Evolutionary conservation across 1,140 invertebrate genomes (phyloP), one percentile per base, ranked within the genome.

Genomic region (Oppia nitens): DNA sequence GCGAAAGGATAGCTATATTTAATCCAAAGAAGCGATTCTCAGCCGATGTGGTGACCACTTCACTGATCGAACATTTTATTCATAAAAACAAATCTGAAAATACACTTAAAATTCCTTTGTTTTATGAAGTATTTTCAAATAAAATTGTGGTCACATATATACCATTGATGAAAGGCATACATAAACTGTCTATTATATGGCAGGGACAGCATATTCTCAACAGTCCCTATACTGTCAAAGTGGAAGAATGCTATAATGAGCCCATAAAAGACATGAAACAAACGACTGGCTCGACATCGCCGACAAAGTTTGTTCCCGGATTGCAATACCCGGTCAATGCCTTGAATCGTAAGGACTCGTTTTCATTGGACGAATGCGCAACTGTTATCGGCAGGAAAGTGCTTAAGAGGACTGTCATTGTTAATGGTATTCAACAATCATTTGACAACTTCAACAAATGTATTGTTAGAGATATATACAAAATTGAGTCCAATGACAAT

Each of bases 121-220:
- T 63, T 32, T 66, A 62, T 48, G 60, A 63, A 50, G 52, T 66
- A n/a, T 32, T 47, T n/a, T 11, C 49, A 17, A 58, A 62, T 32
- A 50, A 63, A 28, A 62, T 66, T 24, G 57, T 32, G 24, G 53
- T 66, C 17, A 56, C 50, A 4, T 66, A 66, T 49, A 63, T 55
- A 9, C 65, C 65, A 12, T 17, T 64, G 3, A 29, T 24, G 3
- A 56, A 29, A 29, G 64, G 64, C 0, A 29, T 55, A 3, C 61
- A 66, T 47, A 50, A 32, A 26, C 48, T 66, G 1, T 53, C 51
- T 9, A 63, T 66, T 17, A 50, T 66, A 1, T 61, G 59, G 47
- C 53, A 63, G 27, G 65, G 65, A 2, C 59, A 63, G 26, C 65
- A 66, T 59, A 58, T 66, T 11, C 23, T 62, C 1, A 55, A 58